phyloP scores from a whole-genome alignment of 92 coral and sea anemone species.

The Porites lobata region DNA sequence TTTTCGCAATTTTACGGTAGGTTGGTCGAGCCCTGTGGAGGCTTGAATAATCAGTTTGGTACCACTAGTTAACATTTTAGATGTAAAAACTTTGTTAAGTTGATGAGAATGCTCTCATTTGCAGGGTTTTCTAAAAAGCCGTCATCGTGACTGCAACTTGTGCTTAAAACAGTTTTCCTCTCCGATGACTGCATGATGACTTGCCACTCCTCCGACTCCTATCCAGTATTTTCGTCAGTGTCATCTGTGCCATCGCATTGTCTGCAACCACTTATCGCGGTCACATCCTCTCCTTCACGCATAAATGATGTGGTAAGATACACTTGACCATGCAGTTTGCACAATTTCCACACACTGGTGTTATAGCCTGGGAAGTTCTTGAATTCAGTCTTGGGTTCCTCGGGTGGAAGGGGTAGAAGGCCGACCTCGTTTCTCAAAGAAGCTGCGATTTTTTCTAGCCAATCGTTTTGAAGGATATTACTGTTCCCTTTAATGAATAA shows the following conservation, averaged over 20 bases:
- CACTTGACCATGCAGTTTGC: conserved; percentile 18
- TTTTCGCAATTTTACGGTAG: too few relatives aligned
- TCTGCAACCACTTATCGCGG: conserved; percentile 10
- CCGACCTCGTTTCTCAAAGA: conserved; percentile 7
- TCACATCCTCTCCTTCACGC: conserved; percentile 26
- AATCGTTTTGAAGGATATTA: neutral
- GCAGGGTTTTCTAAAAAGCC: neutral
- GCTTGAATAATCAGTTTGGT: too few relatives aligned
- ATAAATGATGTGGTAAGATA: conserved; percentile 7
- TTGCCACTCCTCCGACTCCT: neutral
- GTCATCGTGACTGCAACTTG: neutral
- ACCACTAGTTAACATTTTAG: too few relatives aligned
- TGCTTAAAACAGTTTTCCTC: neutral
- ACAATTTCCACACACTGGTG: conserved; percentile 27
- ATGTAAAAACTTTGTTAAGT: too few relatives aligned
- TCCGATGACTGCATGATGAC: neutral
- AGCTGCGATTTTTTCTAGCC: conserved; percentile 2
- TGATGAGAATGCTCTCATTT: too few relatives aligned
- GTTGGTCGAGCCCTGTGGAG: too few relatives aligned
- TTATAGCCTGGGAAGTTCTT: conserved; percentile 35
- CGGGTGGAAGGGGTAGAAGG: neutral
- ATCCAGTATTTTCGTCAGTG: neutral
- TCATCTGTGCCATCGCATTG: neutral
- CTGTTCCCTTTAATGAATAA: conserved; percentile 4
- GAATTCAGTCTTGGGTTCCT: neutral